Conservation (phyloP, 2,888 invertebrate species). For the Eilema griseolum region DNA sequence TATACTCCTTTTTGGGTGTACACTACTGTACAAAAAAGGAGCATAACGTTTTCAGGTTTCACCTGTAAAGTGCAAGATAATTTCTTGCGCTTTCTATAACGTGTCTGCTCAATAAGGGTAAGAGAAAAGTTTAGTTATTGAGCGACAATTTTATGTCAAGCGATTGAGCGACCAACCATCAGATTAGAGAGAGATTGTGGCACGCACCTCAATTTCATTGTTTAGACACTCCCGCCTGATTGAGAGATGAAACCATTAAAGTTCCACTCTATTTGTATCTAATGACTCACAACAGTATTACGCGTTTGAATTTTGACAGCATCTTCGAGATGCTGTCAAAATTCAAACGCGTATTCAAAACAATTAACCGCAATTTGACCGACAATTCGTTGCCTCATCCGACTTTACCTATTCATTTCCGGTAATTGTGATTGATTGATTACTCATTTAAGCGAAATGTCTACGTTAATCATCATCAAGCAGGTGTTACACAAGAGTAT, state of each 20-base stretch:
- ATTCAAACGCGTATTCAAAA: no score
- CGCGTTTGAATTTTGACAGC: constrained; percentile 24
- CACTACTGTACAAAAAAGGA: no score
- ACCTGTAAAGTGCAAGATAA: no score
- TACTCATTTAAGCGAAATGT: constrained; percentile 28
- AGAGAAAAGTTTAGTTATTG: constrained; percentile 62
- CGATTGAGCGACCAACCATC: constrained; percentile 27
- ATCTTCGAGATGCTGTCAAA: no score
- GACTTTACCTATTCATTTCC: constrained; percentile 30
- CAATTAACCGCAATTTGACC: constrained; percentile 23
- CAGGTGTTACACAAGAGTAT: not conserved
- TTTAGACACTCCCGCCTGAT: constrained; percentile 32
- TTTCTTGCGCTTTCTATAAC: not conserved
- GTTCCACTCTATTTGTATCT: constrained; percentile 32
- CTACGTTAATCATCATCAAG: constrained; percentile 3
- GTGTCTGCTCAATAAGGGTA: constrained; percentile 53
- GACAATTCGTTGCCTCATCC: constrained; percentile 32
- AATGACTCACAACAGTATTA: constrained; percentile 19
- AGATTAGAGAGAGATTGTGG: constrained; percentile 24
- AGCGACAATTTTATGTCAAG: constrained; percentile 59
- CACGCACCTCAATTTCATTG: constrained; percentile 42
- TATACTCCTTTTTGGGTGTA: not conserved
- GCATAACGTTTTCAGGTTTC: not conserved
- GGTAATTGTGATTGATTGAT: constrained; percentile 27
- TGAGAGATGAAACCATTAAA: constrained; percentile 27